Conservation (phyloP, 2,888 invertebrate species). For the Athalia rosae region DNA sequence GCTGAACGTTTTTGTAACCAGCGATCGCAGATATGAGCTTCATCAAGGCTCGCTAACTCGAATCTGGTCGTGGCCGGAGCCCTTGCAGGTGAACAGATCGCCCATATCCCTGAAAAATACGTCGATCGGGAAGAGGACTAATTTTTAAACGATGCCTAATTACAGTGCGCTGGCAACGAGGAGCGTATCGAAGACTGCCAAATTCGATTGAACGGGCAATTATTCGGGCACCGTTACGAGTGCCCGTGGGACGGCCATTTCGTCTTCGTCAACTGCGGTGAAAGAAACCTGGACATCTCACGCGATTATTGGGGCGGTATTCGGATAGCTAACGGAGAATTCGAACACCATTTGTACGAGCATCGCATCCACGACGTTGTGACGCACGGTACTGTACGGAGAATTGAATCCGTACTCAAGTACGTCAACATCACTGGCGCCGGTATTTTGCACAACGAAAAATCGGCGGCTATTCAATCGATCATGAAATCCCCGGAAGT, state of each 20-base stretch:
- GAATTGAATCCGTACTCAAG: slow-evolving; percentile 85
- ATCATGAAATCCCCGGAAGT: slow-evolving; percentile 90
- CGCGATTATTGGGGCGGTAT: slow-evolving; percentile 97
- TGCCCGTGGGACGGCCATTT: slow-evolving; percentile 94
- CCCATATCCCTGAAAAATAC: too few relatives aligned
- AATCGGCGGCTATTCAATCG: slow-evolving; percentile 93
- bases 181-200: slow-evolving; percentile 87
- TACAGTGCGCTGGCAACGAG: slow-evolving; percentile 84
- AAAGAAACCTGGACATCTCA: slow-evolving; percentile 79
- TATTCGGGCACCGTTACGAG: slow-evolving; percentile 88
- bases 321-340: slow-evolving; percentile 91
- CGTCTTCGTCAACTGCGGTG: slow-evolving; percentile 94
- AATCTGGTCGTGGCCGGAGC: slow-evolving; percentile 97
- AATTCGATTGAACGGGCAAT: slow-evolving; percentile 91
- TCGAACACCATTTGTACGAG: slow-evolving; percentile 90
- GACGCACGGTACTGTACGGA: slow-evolving; percentile 83
- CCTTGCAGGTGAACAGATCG: slow-evolving; percentile 77
- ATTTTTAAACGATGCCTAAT: slow-evolving; percentile 20
- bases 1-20: slow-evolving; percentile 90
- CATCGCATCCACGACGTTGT: slow-evolving; percentile 88
- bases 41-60: slow-evolving; percentile 91
- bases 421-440: slow-evolving; percentile 92
- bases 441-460: slow-evolving; percentile 96
- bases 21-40: slow-evolving; percentile 90
- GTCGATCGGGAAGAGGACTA: background rate